These are phyloP conservation scores for Tipula helvola DNA, from an alignment of 2,888 invertebrate genomes.

Conservation along the genomic window DNA sequence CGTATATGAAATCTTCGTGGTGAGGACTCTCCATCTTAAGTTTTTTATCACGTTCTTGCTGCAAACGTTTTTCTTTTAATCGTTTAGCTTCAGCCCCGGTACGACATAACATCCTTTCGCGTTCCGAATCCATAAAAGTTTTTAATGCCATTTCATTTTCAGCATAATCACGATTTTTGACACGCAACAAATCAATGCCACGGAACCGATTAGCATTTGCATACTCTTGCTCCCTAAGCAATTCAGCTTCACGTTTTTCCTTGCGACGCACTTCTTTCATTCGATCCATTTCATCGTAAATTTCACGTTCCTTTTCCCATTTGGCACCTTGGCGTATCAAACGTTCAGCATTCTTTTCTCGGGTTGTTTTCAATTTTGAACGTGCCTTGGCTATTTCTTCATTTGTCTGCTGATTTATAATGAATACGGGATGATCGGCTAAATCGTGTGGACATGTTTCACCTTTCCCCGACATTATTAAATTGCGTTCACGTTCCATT, in stretches of 20 bases:
- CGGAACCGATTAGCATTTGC: conserved; percentile 26
- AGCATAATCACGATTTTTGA: conserved; percentile 31
- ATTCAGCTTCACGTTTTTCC: conserved; percentile 24
- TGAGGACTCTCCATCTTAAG: background rate
- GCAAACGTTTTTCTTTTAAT: background rate
- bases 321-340: conserved; percentile 31
- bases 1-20: background rate
- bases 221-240: conserved; percentile 27
- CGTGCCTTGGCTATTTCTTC: conserved; percentile 38
- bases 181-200: conserved; percentile 32
- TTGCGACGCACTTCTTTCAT: conserved; percentile 23
- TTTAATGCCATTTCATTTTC: conserved; percentile 30
- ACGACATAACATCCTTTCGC: conserved; percentile 27
- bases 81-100: background rate
- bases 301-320: conserved; percentile 32
- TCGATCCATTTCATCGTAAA: conserved; percentile 28
- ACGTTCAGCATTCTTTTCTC: conserved; percentile 33
- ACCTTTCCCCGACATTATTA: conserved; percentile 46
- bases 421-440: conserved; percentile 49
- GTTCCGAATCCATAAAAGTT: conserved; percentile 29
- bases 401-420: conserved; percentile 40
- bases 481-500: conserved; percentile 46
- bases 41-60: background rate
- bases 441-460: conserved; percentile 45
- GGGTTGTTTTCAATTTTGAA: conserved; percentile 33